Base-by-base conservation (phyloP, 2,888 invertebrate genomes). In the Antheraea yamamai region DNA sequence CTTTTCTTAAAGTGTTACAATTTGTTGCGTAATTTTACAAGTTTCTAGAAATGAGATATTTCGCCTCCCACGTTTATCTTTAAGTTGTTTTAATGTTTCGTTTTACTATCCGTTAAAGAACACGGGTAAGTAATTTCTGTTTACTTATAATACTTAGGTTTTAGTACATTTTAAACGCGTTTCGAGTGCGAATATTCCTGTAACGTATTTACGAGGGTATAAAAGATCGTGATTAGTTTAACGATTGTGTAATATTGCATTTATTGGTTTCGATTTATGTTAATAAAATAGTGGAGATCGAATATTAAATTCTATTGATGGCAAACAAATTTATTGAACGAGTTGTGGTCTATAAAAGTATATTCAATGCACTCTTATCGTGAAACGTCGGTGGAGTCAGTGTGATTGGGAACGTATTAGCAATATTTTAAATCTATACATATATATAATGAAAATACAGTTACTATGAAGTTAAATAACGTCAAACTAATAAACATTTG, bases 91-190 rank as follows among this genome's bases (percentile, higher is more conserved):
- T 72, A 58, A 72, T 58, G 39, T 73, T 51, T 39, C 39, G 23
- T 66, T 75, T 66, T 75, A 73, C 68, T 52, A 68, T 64, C 39
- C 55, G 68, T 75, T 75, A 66, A 73, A 75, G 73, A 72, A 52
- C 51, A 51, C 51, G 23, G 39, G 61, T 73, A 73, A 75, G 58
- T 75, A 66, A 73, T 73, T 68, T 58, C 73, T 73, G 14, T 75
- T 75, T 73, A 23, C 18, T 70, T 39, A 23, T 39, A 64, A 52
- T 26, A n/a, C 68, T 68, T 52, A 72, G 55, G 39, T 61, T 71
- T 75, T 55, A 39, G 20, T 55, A 23, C 35, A 4, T 16, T 30
- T 75, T 75, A 16, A 72, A 51, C 30, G 61, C 52, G 39, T 52
- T 64, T 72, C 30, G 66, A 73, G n/a, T 26, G 68, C 10, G 18